Conservation (phyloP, 2,797 vertebrate species). For the Gephyroberyx darwinii region DNA sequence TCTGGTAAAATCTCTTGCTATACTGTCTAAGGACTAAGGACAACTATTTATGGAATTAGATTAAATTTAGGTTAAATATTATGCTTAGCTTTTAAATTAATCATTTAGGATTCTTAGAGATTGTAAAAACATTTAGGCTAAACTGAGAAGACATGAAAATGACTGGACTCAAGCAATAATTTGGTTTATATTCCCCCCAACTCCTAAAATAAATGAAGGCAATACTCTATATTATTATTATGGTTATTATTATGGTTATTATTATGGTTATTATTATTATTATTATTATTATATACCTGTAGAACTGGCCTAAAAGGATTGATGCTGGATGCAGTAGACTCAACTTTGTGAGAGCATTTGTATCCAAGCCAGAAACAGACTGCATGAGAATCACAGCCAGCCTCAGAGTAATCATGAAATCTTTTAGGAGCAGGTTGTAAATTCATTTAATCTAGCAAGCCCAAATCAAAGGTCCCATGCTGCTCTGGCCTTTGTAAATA, state of each 20-base stretch:
- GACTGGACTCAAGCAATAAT: constrained; percentile 54
- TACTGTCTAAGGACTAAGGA: constrained; percentile 1
- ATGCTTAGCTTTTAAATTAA: no score
- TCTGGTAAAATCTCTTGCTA: not conserved
- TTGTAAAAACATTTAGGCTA: constrained; percentile 7
- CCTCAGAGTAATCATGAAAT: constrained; percentile 52
- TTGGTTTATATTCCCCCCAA: constrained; percentile 30
- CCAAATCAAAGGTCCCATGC: constrained; percentile 46
- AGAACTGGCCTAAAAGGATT: not conserved
- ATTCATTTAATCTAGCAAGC: constrained; percentile 59
- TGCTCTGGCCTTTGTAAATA: constrained; percentile 63
- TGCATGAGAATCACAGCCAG: constrained; percentile 30
- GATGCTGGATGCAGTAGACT: constrained; percentile 14
- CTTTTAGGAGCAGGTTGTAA: constrained; percentile 55
- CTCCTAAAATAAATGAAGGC: not conserved
- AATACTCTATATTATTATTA: constrained; percentile 4
- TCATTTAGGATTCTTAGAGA: no score
- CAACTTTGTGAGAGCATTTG: constrained; percentile 23
- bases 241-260: no score
- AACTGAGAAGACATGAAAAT: constrained; percentile 49
- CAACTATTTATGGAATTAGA: constrained; percentile 6
- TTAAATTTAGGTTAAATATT: no score
- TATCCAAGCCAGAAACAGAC: constrained; percentile 35
- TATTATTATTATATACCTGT: not conserved
- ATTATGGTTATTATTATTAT: no score